phyloP scores from a whole-genome alignment of 1,140 invertebrate species.

The Thalassaphorura encarpata region DNA sequence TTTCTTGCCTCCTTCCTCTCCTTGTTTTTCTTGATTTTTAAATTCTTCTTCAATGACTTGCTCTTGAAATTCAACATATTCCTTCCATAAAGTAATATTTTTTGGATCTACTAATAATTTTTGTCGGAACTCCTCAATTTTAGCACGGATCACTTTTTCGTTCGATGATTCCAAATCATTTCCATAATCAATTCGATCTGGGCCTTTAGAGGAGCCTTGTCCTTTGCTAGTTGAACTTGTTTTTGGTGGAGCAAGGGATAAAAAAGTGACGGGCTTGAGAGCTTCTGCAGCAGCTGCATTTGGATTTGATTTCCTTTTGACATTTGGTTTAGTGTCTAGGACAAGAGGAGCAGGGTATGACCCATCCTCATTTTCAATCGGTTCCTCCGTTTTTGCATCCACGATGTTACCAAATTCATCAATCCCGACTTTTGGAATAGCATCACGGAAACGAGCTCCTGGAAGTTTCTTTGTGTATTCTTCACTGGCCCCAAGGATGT shows the following conservation, averaged over 20 bases:
- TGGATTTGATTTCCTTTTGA: not conserved
- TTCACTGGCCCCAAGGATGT: not conserved
- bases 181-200: too few relatives aligned
- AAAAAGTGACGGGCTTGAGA: not conserved
- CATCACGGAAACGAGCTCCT: too few relatives aligned
- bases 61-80: slow-evolving; percentile 30
- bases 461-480: not conserved
- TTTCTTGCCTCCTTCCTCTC: slow-evolving; percentile 1
- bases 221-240: not conserved
- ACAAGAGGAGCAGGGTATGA: too few relatives aligned
- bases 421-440: too few relatives aligned
- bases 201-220: not conserved
- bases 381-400: too few relatives aligned
- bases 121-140: slow-evolving; percentile 19
- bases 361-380: too few relatives aligned
- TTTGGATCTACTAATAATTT: slow-evolving; percentile 17
- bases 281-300: slow-evolving; percentile 10
- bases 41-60: slow-evolving; percentile 17
- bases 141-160: not conserved
- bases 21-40: slow-evolving; percentile 7
- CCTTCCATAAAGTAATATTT: slow-evolving; percentile 25
- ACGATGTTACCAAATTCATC: too few relatives aligned
- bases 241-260: not conserved
- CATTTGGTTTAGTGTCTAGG: too few relatives aligned
- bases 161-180: too few relatives aligned